Evolutionary conservation across 2,888 invertebrate species (phyloP), one percentile per base, ranked within the genome.

Genomic region (Blomia tropicalis): DNA sequence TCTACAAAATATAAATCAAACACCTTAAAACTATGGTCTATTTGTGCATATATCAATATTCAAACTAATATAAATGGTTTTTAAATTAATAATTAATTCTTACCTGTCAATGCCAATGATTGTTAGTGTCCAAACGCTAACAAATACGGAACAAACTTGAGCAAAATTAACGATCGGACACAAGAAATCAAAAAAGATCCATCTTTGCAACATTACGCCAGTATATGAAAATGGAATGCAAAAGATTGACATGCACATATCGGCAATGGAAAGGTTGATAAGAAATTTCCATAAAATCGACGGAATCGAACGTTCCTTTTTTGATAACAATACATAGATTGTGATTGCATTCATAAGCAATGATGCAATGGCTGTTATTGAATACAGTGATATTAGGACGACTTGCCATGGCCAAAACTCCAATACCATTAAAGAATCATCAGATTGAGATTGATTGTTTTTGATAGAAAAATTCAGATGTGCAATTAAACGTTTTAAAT

Each of bases 401-500:
- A 54, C 22, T 32, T 61, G 61, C 43, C 53, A 58, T 27, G 61
- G 61, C 61, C 61, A 61, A 53, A 61, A 61, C 19, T 51, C 61
- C 3, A 61, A 27, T 14, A 53, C 31, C 2, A 25, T 54, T 29
- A 61, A 54, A 14, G 31, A 31, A 32, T 56, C 22, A 29, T 14
- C 17, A 14, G 41, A 14, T 47, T 22, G 23, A 17, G 36, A 17
- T 36, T 36, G 36, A 7, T 36, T 17, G 36, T 36, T 17, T 36
- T 36, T 7, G 36, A 17, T 36, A 7, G 36, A 36, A 17, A 11
- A 36, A n/a, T n/a, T n/a, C n/a, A n/a, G n/a, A n/a, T n/a, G n/a
- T n/a, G n/a, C n/a, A n/a, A n/a, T n/a, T n/a, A n/a, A n/a, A n/a
- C n/a, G n/a, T n/a, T n/a, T n/a, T n/a, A n/a, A n/a, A n/a, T n/a